Base-by-base conservation (phyloP, 2,888 invertebrate species). In the Dolomedes plantarius region DNA sequence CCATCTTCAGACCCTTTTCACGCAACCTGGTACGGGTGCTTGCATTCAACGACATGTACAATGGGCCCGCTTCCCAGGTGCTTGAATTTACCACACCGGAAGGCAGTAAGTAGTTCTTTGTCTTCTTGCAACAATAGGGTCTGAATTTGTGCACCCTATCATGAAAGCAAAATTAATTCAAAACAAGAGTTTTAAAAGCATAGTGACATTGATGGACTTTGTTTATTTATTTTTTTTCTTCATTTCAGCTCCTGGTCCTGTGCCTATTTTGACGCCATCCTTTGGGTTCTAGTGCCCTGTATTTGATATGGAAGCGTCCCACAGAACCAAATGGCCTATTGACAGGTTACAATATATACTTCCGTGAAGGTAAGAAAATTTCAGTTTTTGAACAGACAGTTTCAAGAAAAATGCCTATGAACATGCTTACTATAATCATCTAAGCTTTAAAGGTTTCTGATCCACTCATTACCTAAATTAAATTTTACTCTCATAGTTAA, bases 261-360 rank as follows among this genome's bases (percentile, higher is more conserved):
- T 98, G 39, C 95, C 87, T 94, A 94, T 1, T 93, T 98, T 88
- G 95, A 96, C 90, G 98, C 96, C 0, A 94, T 94, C 96, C 97
- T 0, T 93, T 98, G 90, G 98, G 98, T 2, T 95, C 97, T 0
- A 96, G 96, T 0, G 97, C 97, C 0, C 94, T 98, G 91, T 94
- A 95, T 88, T 92, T 98, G n/a, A 94, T 94, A 39, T 99, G 99
- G 99, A 95, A 96, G 90, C 94, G 94, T 90, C 99, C 99, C 0
- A 93, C 95, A 62, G 95, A 96, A 90, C 95, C 96, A 16, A 99
- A 99, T 92, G 99, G 99, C 29, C 93, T 94, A 79, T 92, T 99
- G 0, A 96, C 95, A 0, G 98, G 98, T 0, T 99, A 98, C 92
- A 95, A 95, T 91, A 95, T 99, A 89, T 96, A 95, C 91, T 98